Conservation (phyloP, 2,888 invertebrate species). For the Podabrus alpinus region DNA sequence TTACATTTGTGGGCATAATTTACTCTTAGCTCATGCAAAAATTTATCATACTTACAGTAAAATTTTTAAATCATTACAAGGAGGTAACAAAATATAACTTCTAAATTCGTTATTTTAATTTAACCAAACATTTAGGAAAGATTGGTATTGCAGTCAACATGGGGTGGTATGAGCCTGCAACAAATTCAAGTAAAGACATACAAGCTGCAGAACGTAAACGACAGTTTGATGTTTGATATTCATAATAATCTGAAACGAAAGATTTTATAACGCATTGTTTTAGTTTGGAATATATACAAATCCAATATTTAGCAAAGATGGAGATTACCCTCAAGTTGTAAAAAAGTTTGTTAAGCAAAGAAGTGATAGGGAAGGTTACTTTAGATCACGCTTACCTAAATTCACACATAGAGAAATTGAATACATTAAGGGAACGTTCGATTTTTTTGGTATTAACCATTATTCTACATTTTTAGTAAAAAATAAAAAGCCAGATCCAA, state of each 20-base stretch:
- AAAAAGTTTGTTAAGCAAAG: slow-evolving; percentile 51
- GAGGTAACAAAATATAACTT: not conserved
- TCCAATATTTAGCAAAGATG: slow-evolving; percentile 55
- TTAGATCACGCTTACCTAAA: slow-evolving; percentile 54
- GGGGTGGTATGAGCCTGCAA: slow-evolving; percentile 58
- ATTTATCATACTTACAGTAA: slow-evolving; percentile 35
- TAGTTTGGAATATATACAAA: slow-evolving; percentile 56
- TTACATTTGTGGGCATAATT: slow-evolving; percentile 15
- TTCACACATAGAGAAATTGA: slow-evolving; percentile 54
- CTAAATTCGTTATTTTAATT: too few relatives aligned
- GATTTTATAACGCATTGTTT: not conserved
- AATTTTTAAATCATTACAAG: slow-evolving; percentile 42
- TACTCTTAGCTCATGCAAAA: slow-evolving; percentile 16
- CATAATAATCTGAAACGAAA: not conserved
- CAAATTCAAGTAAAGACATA: slow-evolving; percentile 54
- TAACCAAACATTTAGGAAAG: slow-evolving; percentile 52
- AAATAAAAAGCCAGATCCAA: slow-evolving; percentile 40
- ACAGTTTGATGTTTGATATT: slow-evolving; percentile 56
- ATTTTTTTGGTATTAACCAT: slow-evolving; percentile 69
- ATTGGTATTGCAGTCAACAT: not conserved
- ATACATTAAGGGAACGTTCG: slow-evolving; percentile 57
- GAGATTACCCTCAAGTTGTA: slow-evolving; percentile 60
- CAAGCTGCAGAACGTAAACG: too few relatives aligned
- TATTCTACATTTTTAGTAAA: slow-evolving; percentile 60
- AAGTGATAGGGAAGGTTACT: slow-evolving; percentile 53